Conservation (phyloP, 1,140 invertebrate genomes). For the Caenorhabditis latens region DNA sequence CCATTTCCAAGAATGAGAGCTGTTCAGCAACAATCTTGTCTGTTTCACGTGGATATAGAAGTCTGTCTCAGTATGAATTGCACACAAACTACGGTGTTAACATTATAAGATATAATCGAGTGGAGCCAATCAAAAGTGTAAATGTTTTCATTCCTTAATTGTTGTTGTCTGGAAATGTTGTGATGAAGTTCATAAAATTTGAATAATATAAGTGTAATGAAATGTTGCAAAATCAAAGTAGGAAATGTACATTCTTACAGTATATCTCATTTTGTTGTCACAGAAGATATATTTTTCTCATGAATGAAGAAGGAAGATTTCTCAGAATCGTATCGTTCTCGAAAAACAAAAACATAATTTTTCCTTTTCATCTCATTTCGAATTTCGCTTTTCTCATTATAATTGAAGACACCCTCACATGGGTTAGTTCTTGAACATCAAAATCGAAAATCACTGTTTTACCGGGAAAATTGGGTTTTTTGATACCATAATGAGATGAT, state of each 20-base stretch:
- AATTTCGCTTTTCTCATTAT: neutral
- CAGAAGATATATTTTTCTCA: neutral
- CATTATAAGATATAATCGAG: neutral
- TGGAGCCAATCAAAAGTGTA: neutral
- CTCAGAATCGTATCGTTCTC: slow-evolving; percentile 18
- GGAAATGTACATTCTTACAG: neutral
- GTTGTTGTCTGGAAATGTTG: no score
- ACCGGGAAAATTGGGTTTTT: no score
- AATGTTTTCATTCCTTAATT: neutral
- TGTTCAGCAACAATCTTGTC: slow-evolving; percentile 20
- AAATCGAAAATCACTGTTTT: neutral
- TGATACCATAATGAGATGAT: neutral
- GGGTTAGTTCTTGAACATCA: neutral
- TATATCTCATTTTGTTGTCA: neutral
- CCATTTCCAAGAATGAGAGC: neutral
- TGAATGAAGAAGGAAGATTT: neutral
- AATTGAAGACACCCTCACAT: neutral
- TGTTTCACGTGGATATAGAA: slow-evolving; percentile 17
- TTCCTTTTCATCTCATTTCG: slow-evolving; percentile 25
- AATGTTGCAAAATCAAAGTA: neutral
- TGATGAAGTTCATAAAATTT: no score
- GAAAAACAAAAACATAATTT: slow-evolving; percentile 9
- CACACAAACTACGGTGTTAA: neutral
- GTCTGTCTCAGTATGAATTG: neutral
- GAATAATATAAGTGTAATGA: no score